A percentile compares a stretch with the other conserved stretches of the same genome.
phyloP scores from a whole-genome alignment of 2,797 vertebrate species.

The Sparus aurata region DNA sequence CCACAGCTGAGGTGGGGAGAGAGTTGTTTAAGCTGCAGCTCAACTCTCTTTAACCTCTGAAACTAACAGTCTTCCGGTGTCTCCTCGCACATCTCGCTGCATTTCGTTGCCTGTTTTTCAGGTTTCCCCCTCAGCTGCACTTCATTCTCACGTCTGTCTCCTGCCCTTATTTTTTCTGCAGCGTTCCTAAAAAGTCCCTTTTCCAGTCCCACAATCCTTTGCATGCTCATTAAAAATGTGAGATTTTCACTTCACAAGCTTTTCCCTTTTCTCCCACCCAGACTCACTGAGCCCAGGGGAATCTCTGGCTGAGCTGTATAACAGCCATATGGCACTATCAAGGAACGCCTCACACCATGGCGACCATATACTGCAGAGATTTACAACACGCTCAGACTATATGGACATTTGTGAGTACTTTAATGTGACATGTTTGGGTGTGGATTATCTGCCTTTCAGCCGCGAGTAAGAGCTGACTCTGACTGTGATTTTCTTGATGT shows the following conservation, averaged over 20 bases:
- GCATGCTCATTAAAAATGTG: slow-evolving; percentile 58
- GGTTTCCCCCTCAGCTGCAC: slow-evolving; percentile 3
- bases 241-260: slow-evolving; percentile 53
- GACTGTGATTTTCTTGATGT: slow-evolving; percentile 48
- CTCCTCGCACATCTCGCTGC: not conserved
- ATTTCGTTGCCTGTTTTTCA: slow-evolving; percentile 22
- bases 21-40: slow-evolving; percentile 60
- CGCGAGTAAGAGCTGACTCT: slow-evolving; percentile 42
- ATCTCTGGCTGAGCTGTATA: slow-evolving; percentile 35
- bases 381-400: slow-evolving; percentile 21
- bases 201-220: slow-evolving; percentile 30
- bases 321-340: slow-evolving; percentile 60
- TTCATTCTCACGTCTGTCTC: slow-evolving; percentile 10
- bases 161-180: slow-evolving; percentile 12
- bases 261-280: slow-evolving; percentile 20
- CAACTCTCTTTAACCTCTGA: slow-evolving; percentile 39
- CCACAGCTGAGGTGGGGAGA: slow-evolving; percentile 39
- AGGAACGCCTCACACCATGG: slow-evolving; percentile 32
- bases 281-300: slow-evolving; percentile 49
- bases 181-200: slow-evolving; percentile 21
- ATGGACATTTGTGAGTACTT: slow-evolving; percentile 31
- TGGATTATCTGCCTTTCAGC: slow-evolving; percentile 40
- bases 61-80: slow-evolving; percentile 18
- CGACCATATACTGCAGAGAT: slow-evolving; percentile 40
- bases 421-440: slow-evolving; percentile 34